Conservation (phyloP, 2,797 vertebrate species). For the Adelosebastes latens region DNA sequence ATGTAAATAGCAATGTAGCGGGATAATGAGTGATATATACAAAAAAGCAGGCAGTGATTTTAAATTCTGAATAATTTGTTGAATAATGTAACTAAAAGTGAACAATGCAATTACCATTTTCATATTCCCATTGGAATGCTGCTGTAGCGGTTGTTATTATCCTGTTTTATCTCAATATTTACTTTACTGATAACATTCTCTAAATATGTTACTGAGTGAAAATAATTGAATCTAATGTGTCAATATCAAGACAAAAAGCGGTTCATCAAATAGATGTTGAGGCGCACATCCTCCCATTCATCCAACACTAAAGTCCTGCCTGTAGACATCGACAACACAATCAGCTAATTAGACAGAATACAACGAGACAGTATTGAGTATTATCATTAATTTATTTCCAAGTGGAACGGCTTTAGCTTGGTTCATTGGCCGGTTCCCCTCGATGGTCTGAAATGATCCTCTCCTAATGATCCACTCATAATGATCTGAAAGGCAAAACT, state of each 20-base stretch:
- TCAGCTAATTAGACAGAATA: constrained; percentile 29
- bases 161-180: constrained; percentile 50
- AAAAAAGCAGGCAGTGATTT: not conserved
- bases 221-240: constrained; percentile 46
- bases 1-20: constrained; percentile 12
- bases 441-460: constrained; percentile 62
- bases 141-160: constrained; percentile 37
- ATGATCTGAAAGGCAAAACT: constrained; percentile 50
- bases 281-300: constrained; percentile 3
- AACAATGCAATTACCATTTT: constrained; percentile 50
- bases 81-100: constrained; percentile 19
- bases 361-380: constrained; percentile 23
- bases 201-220: constrained; percentile 34
- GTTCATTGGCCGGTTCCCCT: constrained; percentile 53
- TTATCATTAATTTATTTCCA: constrained; percentile 59
- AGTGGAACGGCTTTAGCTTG: constrained; percentile 53
- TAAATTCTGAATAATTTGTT: constrained; percentile 12
- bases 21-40: constrained; percentile 16
- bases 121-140: constrained; percentile 25
- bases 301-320: not conserved
- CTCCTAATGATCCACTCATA: constrained; percentile 60
- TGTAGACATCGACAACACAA: constrained; percentile 22
- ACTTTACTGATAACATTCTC: constrained; percentile 46
- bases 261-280: constrained; percentile 42
- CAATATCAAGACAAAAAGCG: constrained; percentile 27